Conservation (phyloP, 2,797 vertebrate species). For the Petrocephalus sullivani region DNA sequence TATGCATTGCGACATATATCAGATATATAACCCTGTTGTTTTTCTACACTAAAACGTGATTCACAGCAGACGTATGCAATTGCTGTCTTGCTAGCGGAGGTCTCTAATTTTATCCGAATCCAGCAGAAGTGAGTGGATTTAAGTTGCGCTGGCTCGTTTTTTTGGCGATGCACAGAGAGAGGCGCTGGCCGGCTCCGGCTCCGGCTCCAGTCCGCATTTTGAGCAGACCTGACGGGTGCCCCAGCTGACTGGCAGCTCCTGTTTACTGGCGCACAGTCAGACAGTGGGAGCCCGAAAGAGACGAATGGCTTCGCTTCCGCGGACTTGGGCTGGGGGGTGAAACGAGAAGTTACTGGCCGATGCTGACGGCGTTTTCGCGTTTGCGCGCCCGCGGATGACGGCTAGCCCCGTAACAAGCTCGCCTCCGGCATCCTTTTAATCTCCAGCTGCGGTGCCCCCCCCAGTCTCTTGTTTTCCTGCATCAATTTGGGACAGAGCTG, state of each 20-base stretch:
- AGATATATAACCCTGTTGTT: neutral
- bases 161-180: neutral
- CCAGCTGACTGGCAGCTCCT: constrained; percentile 77
- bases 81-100: neutral
- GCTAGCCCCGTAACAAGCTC: neutral
- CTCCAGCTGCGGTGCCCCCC: neutral
- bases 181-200: neutral
- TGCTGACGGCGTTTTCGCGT: constrained; percentile 1
- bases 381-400: neutral
- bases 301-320: constrained; percentile 35
- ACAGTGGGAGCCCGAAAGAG: constrained; percentile 56
- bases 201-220: constrained; percentile 56
- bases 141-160: neutral
- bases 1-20: neutral
- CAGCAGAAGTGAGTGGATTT: neutral
- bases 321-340: neutral
- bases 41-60: neutral
- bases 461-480: neutral
- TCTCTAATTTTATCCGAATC: neutral
- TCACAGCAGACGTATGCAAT: neutral
- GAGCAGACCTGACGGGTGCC: constrained; percentile 37
- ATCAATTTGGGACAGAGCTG: neutral
- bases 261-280: constrained; percentile 73
- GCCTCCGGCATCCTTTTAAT: neutral
- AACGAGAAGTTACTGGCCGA: neutral